phyloP scores from a whole-genome alignment of 2,888 invertebrate genomes.

The Himalopsyche japonica region DNA sequence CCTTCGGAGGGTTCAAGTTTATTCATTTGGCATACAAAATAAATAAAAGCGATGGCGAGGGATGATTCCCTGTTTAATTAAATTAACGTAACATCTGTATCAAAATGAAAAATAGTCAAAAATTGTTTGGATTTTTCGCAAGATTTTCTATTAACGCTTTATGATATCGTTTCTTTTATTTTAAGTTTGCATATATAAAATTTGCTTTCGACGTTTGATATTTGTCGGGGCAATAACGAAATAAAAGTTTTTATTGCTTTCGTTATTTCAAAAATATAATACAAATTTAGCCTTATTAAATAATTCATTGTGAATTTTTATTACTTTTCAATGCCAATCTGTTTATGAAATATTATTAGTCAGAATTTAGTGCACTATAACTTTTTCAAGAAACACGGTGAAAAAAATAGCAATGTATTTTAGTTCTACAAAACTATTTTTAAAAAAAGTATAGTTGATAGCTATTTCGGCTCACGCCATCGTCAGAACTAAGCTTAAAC shows the following conservation, averaged over 20 bases:
- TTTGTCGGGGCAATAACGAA: not conserved
- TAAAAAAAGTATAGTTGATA: too few relatives aligned
- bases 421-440: too few relatives aligned
- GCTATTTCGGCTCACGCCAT: too few relatives aligned
- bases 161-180: not conserved
- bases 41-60: not conserved
- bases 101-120: not conserved
- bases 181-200: not conserved
- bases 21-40: not conserved
- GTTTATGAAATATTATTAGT: too few relatives aligned
- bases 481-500: too few relatives aligned
- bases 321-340: too few relatives aligned
- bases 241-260: not conserved
- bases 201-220: not conserved
- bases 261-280: too few relatives aligned
- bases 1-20: not conserved
- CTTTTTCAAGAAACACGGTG: too few relatives aligned
- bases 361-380: too few relatives aligned
- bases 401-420: too few relatives aligned
- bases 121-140: not conserved
- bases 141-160: not conserved
- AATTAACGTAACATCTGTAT: not conserved
- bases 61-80: not conserved
- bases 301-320: too few relatives aligned
- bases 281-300: too few relatives aligned